These are phyloP conservation scores for Varecia variegata DNA, from an alignment of 2,797 vertebrate genomes.

Conservation along the genomic window DNA sequence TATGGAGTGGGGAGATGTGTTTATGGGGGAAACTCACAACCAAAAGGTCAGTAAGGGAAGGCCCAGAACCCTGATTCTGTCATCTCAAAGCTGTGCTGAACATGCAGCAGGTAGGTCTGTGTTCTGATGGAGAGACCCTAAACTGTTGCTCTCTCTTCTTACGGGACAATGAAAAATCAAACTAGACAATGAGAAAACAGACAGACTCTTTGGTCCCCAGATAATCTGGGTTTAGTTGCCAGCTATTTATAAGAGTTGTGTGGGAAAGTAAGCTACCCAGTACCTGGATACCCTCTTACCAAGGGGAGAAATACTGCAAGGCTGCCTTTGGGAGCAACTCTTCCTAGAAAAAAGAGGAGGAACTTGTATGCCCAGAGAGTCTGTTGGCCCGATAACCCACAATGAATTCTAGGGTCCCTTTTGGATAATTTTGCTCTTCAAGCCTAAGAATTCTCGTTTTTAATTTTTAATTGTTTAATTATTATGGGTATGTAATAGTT, in stretches of 20 bases:
- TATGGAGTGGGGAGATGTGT: neutral
- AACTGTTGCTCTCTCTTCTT: neutral
- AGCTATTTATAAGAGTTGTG: neutral
- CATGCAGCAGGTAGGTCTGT: neutral
- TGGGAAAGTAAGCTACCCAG: neutral
- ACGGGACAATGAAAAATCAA: neutral
- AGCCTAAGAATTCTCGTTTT: neutral
- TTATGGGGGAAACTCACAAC: too few species aligned
- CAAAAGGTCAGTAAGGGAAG: neutral
- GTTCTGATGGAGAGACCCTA: neutral
- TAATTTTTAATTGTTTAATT: too few species aligned
- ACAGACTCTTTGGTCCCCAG: neutral
- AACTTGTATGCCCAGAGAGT: neutral
- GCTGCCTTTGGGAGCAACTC: neutral
- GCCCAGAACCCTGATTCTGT: neutral
- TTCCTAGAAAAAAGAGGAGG: neutral
- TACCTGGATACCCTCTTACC: neutral
- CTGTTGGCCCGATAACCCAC: neutral
- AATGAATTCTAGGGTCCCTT: neutral
- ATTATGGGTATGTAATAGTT: too few species aligned
- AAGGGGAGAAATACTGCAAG: neutral
- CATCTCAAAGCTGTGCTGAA: neutral
- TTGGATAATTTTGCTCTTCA: neutral
- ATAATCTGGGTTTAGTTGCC: neutral
- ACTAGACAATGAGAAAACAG: neutral